A percentile compares a stretch with the other conserved stretches of the same genome.
Evolutionary conservation across 53 echinoderm and acorn worm species (phyloP).

Genomic region (Stichopus horrens): DNA sequence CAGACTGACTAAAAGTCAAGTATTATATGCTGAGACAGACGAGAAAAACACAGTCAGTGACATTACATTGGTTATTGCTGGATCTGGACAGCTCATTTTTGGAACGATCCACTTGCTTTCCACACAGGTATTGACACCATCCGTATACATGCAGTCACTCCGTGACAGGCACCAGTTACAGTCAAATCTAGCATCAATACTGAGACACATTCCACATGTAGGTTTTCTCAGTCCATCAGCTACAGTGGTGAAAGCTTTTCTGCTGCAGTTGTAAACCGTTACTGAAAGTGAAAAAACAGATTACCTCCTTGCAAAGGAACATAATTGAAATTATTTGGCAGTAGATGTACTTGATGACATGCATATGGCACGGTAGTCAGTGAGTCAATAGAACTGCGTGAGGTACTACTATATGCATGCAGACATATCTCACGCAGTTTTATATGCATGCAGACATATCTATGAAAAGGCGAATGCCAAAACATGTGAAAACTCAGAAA

Average conservation of each 20-base stretch:
- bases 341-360: too few relatives aligned
- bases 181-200: conserved; percentile 52
- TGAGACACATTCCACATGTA: conserved; percentile 39
- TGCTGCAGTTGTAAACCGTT: conserved; percentile 64
- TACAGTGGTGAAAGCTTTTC: neutral
- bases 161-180: conserved; percentile 63
- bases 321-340: too few relatives aligned
- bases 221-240: neutral
- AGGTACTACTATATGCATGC: too few relatives aligned
- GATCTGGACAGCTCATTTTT: conserved; percentile 58
- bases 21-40: too few relatives aligned
- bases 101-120: conserved; percentile 39
- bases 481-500: too few relatives aligned
- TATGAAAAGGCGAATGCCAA: too few relatives aligned
- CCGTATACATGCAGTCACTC: neutral
- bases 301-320: too few relatives aligned
- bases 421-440: too few relatives aligned
- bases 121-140: neutral
- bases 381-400: too few relatives aligned
- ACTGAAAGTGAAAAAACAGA: neutral
- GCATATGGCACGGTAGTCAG: too few relatives aligned
- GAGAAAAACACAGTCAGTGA: neutral
- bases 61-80: conserved; percentile 63
- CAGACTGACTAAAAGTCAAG: too few relatives aligned
- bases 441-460: too few relatives aligned